Percentiles rank a stretch among this genome's conserved stretches.
Evolutionary conservation across 2,797 vertebrate genomes (phyloP).

Genomic region (Hypotaenidia okinawae): DNA sequence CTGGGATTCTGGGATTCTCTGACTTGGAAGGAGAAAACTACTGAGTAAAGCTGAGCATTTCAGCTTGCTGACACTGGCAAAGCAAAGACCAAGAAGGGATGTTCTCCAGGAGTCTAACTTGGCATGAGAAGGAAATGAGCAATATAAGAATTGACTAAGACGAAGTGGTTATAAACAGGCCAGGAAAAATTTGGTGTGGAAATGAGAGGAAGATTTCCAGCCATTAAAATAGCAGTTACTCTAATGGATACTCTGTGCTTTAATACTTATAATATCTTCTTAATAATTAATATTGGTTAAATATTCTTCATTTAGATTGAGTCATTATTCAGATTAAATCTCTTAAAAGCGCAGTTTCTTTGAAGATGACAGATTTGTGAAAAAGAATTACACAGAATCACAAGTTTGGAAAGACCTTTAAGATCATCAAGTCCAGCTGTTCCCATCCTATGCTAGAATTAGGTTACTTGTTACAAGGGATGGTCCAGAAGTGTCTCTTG

Average conservation of each 20-base stretch:
- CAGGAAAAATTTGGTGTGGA: not conserved
- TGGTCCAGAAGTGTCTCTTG: not conserved
- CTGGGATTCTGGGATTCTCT: too few species aligned
- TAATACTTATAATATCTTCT: not conserved
- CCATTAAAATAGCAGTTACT: not conserved
- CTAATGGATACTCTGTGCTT: not conserved
- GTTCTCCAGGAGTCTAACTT: not conserved
- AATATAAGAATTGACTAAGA: not conserved
- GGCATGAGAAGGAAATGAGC: not conserved
- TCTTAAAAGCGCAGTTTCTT: not conserved
- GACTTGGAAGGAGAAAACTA: not conserved
- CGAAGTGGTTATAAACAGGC: not conserved
- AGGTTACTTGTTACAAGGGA: not conserved
- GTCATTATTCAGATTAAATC: not conserved
- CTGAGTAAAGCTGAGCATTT: not conserved
- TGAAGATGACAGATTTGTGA: not conserved
- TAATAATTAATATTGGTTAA: not conserved
- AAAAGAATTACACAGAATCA: not conserved
- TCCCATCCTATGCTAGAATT: not conserved
- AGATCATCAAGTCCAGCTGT: too few species aligned
- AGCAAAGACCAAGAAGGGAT: not conserved
- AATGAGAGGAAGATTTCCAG: not conserved
- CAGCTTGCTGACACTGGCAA: not conserved
- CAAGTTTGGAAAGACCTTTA: too few species aligned
- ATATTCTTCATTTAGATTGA: not conserved